phyloP scores from a whole-genome alignment of 2,888 invertebrate species.

The Harmothoe impar region DNA sequence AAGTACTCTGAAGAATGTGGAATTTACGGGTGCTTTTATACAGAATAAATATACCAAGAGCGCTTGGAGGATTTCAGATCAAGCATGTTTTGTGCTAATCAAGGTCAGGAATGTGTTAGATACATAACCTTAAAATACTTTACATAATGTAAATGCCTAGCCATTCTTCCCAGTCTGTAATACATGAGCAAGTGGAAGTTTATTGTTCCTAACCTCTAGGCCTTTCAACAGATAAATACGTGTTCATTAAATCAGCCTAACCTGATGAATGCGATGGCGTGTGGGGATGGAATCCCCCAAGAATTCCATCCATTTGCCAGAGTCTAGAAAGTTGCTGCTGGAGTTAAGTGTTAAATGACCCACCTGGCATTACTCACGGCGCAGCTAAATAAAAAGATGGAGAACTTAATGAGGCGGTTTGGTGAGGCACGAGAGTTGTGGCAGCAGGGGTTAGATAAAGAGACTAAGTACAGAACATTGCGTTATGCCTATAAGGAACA shows the following conservation, averaged over 20 bases:
- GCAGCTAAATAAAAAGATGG: neutral
- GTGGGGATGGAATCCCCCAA: neutral
- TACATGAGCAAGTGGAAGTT: neutral
- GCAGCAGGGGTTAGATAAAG: no score
- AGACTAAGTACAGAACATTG: no score
- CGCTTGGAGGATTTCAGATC: no score
- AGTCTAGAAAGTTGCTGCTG: neutral
- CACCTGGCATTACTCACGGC: neutral
- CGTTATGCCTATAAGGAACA: neutral
- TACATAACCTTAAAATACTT: no score
- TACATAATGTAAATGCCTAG: no score
- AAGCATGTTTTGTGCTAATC: no score
- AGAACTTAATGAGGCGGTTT: neutral
- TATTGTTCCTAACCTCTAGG: neutral
- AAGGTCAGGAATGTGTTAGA: no score
- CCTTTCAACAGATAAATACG: conserved; percentile 2
- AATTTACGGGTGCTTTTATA: no score
- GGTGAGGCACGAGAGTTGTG: neutral
- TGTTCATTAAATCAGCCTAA: neutral
- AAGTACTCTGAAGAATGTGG: no score
- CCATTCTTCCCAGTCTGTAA: no score
- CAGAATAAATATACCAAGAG: no score
- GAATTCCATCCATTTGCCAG: conserved; percentile 41
- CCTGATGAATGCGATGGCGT: neutral
- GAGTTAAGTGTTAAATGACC: neutral